Conservation (phyloP, 2,888 invertebrate genomes). For the Chymomyza fuscimana region DNA sequence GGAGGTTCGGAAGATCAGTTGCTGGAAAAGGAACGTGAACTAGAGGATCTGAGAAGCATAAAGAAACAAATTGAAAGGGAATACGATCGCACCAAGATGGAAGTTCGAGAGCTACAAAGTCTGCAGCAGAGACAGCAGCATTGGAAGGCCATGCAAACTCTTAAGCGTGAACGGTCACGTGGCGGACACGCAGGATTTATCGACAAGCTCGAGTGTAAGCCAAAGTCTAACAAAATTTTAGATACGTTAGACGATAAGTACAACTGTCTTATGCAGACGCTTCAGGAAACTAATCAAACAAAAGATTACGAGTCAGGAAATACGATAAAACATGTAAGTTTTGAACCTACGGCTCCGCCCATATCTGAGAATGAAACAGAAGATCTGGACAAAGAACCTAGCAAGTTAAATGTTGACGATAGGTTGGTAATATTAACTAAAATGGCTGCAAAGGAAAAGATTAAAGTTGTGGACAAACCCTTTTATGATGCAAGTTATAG, state of each 20-base stretch:
- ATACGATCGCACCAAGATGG: slow-evolving; percentile 19
- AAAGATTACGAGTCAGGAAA: not conserved
- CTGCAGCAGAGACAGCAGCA: not conserved
- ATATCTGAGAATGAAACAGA: not conserved
- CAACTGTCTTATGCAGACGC: slow-evolving; percentile 10
- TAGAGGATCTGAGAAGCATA: slow-evolving; percentile 33
- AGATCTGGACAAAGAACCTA: not conserved
- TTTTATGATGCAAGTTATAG: not conserved
- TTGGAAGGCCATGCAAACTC: not conserved
- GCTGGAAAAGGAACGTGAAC: not conserved
- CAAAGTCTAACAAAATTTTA: not conserved
- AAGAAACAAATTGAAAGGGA: slow-evolving; percentile 27
- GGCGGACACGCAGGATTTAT: not conserved
- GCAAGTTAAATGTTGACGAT: not conserved
- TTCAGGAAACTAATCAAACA: slow-evolving; percentile 19
- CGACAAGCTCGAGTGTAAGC: not conserved
- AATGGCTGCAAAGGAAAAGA: not conserved
- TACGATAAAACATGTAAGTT: not conserved
- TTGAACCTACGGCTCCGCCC: slow-evolving; percentile 15
- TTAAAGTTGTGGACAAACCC: not conserved
- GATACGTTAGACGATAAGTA: slow-evolving; percentile 30
- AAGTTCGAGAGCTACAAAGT: slow-evolving; percentile 14
- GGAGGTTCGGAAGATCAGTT: not conserved
- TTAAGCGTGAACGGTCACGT: not conserved
- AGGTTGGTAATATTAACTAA: not conserved